phyloP scores from a whole-genome alignment of 2,888 invertebrate genomes.

The Lycaena phlaeas region DNA sequence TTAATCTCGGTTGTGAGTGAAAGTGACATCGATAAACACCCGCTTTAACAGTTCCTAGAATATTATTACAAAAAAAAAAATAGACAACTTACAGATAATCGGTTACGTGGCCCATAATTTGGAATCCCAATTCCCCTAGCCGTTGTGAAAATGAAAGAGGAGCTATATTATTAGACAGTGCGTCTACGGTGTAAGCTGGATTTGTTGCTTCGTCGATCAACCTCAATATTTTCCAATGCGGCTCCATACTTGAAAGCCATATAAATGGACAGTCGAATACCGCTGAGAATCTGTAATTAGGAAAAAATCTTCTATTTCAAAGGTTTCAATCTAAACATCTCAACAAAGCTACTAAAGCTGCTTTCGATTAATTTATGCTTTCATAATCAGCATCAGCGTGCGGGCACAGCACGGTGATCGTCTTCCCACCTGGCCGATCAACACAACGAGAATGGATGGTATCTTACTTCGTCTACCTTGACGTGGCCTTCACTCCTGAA shows the following conservation, averaged over 20 bases:
- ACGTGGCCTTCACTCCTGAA: too few species aligned
- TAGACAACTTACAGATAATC: conserved; percentile 7
- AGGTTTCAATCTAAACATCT: conserved; percentile 11
- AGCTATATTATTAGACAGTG: conserved; percentile 6
- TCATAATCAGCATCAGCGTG: too few species aligned
- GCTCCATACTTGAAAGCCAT: conserved; percentile 37
- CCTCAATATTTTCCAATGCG: conserved; percentile 29
- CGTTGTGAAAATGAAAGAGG: conserved; percentile 19
- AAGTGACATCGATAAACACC: too few species aligned
- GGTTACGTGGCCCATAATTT: conserved; percentile 3
- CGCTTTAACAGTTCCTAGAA: too few species aligned
- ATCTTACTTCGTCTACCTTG: too few species aligned
- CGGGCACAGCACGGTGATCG: too few species aligned
- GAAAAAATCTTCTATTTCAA: conserved; percentile 8
- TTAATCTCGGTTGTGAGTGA: too few species aligned
- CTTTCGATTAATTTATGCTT: not conserved
- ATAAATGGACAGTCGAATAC: conserved; percentile 40
- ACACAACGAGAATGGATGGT: too few species aligned
- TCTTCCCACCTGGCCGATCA: too few species aligned
- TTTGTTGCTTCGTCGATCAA: conserved; percentile 37
- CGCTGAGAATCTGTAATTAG: conserved; percentile 31
- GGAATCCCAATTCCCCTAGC: conserved; percentile 11
- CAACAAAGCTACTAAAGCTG: not conserved
- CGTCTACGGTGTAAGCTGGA: conserved; percentile 31
- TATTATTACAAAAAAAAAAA: not conserved